Evolutionary conservation across 2,797 vertebrate genomes (phyloP).

Genomic region (Halcyon chelicuti): DNA sequence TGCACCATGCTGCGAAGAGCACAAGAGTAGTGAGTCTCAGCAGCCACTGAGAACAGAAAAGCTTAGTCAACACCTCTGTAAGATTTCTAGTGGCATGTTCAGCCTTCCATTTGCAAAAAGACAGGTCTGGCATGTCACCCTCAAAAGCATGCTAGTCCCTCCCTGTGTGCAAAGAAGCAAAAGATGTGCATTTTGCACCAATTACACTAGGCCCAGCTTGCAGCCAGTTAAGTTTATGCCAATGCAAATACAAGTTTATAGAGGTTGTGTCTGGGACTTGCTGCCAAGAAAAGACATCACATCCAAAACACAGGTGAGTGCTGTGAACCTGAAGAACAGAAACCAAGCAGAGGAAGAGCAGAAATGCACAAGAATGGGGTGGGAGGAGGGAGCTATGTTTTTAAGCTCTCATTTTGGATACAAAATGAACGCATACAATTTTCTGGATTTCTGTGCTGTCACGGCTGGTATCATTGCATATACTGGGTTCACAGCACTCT

Average conservation of each 20-base stretch:
- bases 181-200: neutral
- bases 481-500: neutral
- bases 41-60: neutral
- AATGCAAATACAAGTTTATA: neutral
- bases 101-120: neutral
- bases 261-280: neutral
- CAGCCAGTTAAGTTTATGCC: neutral
- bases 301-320: neutral
- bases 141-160: neutral
- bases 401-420: neutral
- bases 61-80: neutral
- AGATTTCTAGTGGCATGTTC: neutral
- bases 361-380: neutral
- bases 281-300: neutral
- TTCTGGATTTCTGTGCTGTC: neutral
- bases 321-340: neutral
- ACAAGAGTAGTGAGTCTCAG: neutral
- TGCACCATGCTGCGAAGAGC: neutral
- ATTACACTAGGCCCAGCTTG: neutral
- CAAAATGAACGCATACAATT: neutral
- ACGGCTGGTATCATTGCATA: rapidly evolving
- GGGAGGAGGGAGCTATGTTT: neutral
- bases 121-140: neutral
- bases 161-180: neutral
- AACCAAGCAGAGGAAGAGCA: neutral